Conservation (phyloP, 2,113 vertebrate genomes). For the Eira barbara region DNA sequence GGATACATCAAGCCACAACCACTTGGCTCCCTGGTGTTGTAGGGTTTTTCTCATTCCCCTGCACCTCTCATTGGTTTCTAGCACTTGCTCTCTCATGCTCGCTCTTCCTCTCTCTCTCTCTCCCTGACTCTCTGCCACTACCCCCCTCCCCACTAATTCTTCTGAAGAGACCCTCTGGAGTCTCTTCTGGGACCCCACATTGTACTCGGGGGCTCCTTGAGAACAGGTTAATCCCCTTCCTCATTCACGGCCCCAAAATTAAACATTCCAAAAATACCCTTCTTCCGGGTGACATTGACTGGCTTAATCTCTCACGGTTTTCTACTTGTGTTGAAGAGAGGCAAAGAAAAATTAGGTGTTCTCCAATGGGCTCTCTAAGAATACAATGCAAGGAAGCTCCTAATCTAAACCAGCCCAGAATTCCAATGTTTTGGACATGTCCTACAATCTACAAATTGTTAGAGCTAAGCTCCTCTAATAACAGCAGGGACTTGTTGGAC, state of each 20-base stretch:
- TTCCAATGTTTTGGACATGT: constrained; percentile 35
- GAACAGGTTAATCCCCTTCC: constrained; percentile 26
- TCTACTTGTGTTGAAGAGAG: constrained; percentile 17
- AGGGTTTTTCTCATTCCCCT: constrained; percentile 55
- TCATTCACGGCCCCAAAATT: constrained; percentile 59
- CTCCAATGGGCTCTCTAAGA: constrained; percentile 22
- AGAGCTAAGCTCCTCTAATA: constrained; percentile 10
- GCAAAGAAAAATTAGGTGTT: constrained; percentile 67
- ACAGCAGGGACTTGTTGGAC: constrained; percentile 14
- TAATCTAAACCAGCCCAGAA: constrained; percentile 50
- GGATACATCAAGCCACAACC: constrained; percentile 72
- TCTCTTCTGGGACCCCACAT: constrained; percentile 24
- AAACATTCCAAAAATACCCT: constrained; percentile 54
- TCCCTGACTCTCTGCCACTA: constrained; percentile 2
- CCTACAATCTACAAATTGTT: constrained; percentile 21
- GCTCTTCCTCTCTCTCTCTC: constrained; percentile 2
- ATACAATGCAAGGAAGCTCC: constrained; percentile 16
- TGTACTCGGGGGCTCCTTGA: neutral
- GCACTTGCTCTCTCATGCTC: neutral
- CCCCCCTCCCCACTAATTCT: neutral
- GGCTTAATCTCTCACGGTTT: constrained; percentile 64
- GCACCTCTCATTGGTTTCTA: constrained; percentile 41
- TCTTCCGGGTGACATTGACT: constrained; percentile 31
- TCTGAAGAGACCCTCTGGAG: constrained; percentile 35
- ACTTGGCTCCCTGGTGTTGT: constrained; percentile 63